A percentile compares a stretch with the other conserved stretches of the same genome.
phyloP scores from a whole-genome alignment of 2,888 invertebrate genomes.

The Schizaphis graminum region DNA sequence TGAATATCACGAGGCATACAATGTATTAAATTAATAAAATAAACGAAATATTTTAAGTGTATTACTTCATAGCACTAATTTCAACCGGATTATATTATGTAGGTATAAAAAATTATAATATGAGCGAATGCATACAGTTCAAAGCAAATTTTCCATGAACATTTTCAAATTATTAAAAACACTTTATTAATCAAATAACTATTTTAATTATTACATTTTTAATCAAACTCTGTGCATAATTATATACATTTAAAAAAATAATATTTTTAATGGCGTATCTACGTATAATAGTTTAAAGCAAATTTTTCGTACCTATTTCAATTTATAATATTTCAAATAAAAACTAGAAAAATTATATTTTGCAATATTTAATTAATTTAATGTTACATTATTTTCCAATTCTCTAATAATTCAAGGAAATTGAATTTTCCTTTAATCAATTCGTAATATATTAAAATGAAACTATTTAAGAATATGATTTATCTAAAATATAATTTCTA shows the following conservation, averaged over 20 bases:
- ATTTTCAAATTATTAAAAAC: not conserved
- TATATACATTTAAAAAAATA: not conserved
- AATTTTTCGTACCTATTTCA: not conserved
- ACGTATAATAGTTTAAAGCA: not conserved
- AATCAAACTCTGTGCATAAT: not conserved
- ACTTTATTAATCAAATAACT: not conserved
- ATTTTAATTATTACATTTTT: slow-evolving; percentile 7
- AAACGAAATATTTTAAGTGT: not conserved
- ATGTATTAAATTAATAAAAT: not conserved
- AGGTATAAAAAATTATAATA: not conserved
- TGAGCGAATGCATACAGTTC: not conserved
- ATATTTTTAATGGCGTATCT: not conserved
- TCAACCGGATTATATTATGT: not conserved
- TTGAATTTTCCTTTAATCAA: not conserved
- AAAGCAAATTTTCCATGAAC: not conserved
- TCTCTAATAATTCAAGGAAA: not conserved
- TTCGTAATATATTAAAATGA: not conserved
- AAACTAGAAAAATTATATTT: not conserved
- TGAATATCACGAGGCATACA: not conserved
- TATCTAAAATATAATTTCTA: not conserved
- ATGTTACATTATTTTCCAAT: not conserved
- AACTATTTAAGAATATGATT: not conserved
- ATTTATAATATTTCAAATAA: not conserved
- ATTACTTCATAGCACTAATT: not conserved
- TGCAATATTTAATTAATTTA: not conserved